Evolutionary conservation across 2,113 vertebrate genomes (phyloP).

Genomic region (Leptodactylus fuscus): DNA sequence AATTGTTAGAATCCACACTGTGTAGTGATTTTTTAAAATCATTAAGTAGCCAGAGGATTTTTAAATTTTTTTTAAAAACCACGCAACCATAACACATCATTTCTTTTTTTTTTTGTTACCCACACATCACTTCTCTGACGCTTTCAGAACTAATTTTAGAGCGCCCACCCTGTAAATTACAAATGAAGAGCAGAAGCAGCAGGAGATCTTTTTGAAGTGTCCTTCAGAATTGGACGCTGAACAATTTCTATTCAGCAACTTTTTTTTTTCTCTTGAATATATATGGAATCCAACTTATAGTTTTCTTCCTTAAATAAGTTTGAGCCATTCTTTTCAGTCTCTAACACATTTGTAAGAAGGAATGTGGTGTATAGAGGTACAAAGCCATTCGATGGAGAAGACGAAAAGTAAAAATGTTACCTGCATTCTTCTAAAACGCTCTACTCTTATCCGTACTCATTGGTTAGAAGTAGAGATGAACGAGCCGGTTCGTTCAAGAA

Average conservation of each 20-base stretch:
- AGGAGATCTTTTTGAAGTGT: constrained; percentile 3
- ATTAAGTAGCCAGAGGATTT: too few species aligned
- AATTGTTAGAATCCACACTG: too few species aligned
- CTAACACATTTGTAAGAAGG: not conserved
- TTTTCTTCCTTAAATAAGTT: constrained; percentile 12
- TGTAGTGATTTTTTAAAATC: too few species aligned
- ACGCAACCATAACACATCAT: too few species aligned
- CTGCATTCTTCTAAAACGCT: too few species aligned
- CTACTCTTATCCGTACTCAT: too few species aligned
- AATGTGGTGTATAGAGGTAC: not conserved
- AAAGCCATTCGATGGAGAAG: too few species aligned
- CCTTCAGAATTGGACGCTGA: not conserved
- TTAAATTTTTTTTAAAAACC: too few species aligned
- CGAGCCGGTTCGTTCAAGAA: too few species aligned
- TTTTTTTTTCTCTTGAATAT: not conserved
- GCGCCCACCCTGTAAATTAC: constrained; percentile 14
- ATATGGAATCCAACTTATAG: not conserved
- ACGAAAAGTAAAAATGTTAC: too few species aligned
- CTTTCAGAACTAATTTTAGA: not conserved
- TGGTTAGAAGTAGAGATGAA: too few species aligned
- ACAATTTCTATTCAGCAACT: not conserved
- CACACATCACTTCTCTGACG: not conserved
- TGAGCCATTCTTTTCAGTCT: not conserved
- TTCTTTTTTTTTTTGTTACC: too few species aligned
- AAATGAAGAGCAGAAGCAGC: not conserved